Base-by-base conservation (phyloP, 2,888 invertebrate species). In the Neoitamus cyanurus region DNA sequence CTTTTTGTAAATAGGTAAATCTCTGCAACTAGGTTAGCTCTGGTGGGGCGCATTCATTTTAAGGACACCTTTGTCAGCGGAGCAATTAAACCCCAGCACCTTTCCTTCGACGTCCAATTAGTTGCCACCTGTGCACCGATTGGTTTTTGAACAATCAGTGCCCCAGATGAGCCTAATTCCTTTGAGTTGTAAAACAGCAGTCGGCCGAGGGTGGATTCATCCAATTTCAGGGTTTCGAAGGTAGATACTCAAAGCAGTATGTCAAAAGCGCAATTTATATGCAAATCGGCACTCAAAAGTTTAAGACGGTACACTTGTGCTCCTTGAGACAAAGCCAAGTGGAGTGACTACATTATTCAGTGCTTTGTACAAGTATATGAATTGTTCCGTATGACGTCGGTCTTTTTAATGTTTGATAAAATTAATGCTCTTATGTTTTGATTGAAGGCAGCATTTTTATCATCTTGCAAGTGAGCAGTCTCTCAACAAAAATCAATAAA, bases 181-280 rank as follows among this genome's bases (percentile, higher is more conserved):
- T 58, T 58, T 58, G 58, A 20, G 58, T 58, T 58, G 15, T 15
- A 15, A 58, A 58, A 58, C 58, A 58, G 9, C 20, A 20, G 25
- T 58, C 11, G 15, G 20, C 58, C 20, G 58, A 15, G 58, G 58
- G 20, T 37, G 37, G 37, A 37, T 37, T 37, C 37, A 37, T 25
- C 25, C 25, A 20, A 58, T 20, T 58, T 20, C 6, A 58, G 58
- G 25, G n/a, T 73, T 20, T 73, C 20, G 20, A 73, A 36, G 73
- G 11, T 34, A 20, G 73, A 20, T 34, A 20, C 20, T 36, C 20
- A 34, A 34, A 20, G 11, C n/a, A 34, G 31, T 36, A 36, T 73
- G 73, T 36, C 73, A 73, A 73, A 73, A 34, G 73, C 73, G 36
- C 73, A 73, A 73, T 73, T 73, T 73, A 73, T 73, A 73, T 73